These are phyloP conservation scores for Endotricha flammealis DNA, from an alignment of 2,888 invertebrate species.

Conservation along the genomic window DNA sequence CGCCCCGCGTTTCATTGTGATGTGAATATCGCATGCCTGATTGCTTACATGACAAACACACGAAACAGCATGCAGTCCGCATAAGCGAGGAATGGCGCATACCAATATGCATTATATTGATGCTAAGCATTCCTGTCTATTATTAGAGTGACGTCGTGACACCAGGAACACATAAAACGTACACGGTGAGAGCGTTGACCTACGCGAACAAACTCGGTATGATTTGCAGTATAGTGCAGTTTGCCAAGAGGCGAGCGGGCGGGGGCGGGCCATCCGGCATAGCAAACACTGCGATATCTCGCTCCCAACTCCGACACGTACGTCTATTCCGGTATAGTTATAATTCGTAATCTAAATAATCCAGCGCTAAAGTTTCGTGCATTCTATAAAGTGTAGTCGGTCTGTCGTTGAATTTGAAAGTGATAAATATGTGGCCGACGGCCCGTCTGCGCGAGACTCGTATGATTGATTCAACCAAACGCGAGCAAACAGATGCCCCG, in stretches of 20 bases:
- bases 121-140: conserved; percentile 71
- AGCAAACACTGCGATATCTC: conserved; percentile 57
- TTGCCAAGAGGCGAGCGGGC: conserved; percentile 68
- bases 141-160: conserved; percentile 73
- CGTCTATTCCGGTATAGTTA: conserved; percentile 41
- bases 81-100: conserved; percentile 54
- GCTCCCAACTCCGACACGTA: conserved; percentile 43
- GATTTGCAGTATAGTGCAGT: conserved; percentile 71
- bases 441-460: conserved; percentile 43
- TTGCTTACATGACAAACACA: conserved; percentile 32
- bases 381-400: conserved; percentile 51
- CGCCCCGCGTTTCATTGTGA: conserved; percentile 35
- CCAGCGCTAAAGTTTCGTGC: conserved; percentile 31
- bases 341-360: conserved; percentile 37
- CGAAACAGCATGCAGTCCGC: conserved; percentile 42
- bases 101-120: conserved; percentile 57
- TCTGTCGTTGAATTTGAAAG: conserved; percentile 44
- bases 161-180: conserved; percentile 75
- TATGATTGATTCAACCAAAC: conserved; percentile 61
- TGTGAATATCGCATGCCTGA: conserved; percentile 38
- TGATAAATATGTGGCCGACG: conserved; percentile 55
- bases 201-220: conserved; percentile 69
- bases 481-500: conserved; percentile 43
- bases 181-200: conserved; percentile 68
- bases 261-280: conserved; percentile 61